Base-by-base conservation (phyloP, 2,888 invertebrate genomes). In the Pasiphila rectangulata region DNA sequence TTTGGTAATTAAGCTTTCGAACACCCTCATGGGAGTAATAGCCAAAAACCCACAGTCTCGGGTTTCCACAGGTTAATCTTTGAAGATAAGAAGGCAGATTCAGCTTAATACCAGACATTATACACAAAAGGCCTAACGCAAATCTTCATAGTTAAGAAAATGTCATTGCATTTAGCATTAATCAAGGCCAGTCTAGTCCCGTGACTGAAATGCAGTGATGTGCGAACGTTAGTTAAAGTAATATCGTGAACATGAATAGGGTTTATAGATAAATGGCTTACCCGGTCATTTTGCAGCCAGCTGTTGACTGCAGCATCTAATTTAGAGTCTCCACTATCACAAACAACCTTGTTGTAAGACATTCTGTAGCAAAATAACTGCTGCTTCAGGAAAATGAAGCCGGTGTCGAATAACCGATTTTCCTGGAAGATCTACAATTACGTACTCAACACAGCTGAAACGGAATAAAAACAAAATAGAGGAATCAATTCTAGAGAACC, bases 201-300 rank as follows among this genome's bases (percentile, higher is more conserved):
- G 44, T 44, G 44, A 49, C 35, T 24, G 2, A 4, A 9, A 5
- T 9, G 9, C 4, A 9, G 3, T 6, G 4, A 10, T 9, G 2
- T 2, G 2, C n/a, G n/a, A n/a, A n/a, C n/a, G n/a, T n/a, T n/a
- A n/a, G n/a, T n/a, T n/a, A n/a, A n/a, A n/a, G n/a, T n/a, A n/a
- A n/a, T n/a, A n/a, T n/a, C n/a, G n/a, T n/a, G n/a, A n/a, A n/a
- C n/a, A n/a, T n/a, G n/a, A n/a, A n/a, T n/a, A n/a, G n/a, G n/a
- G n/a, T n/a, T n/a, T n/a, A n/a, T n/a, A n/a, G n/a, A n/a, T n/a
- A n/a, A n/a, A n/a, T 41, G 9, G 38, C 68, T 66, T 81, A 93
- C 93, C 89, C 92, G 91, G 71, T 96, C 96, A 92, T 93, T 94
- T 54, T 85, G 74, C 2, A 95, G 71, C 95, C 95, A 96, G 60